phyloP scores from a whole-genome alignment of 2,797 vertebrate species.

The Malacoctenus gilli region DNA sequence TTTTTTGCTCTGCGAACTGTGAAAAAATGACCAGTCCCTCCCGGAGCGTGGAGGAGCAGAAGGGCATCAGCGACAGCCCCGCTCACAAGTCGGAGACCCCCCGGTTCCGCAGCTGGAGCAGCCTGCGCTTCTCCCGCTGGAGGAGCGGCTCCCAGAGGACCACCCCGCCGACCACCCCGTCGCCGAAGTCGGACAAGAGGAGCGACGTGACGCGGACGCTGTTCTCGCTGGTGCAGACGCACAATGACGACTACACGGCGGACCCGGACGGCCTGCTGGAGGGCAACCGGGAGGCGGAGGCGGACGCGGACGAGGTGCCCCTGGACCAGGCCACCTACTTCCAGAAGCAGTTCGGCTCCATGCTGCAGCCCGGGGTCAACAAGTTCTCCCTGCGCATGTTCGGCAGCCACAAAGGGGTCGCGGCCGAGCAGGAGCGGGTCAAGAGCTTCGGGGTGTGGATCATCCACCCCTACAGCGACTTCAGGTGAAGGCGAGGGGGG shows the following conservation, averaged over 20 bases:
- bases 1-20: conserved; percentile 1
- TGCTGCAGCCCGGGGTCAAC: conserved; percentile 94
- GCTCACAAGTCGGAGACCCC: conserved; percentile 51
- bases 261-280: conserved; percentile 72
- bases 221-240: conserved; percentile 71
- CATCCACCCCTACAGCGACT: conserved; percentile 97
- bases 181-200: conserved; percentile 59
- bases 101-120: conserved; percentile 67
- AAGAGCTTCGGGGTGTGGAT: conserved; percentile 93
- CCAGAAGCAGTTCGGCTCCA: conserved; percentile 84
- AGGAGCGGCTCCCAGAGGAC: conserved; percentile 70
- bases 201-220: conserved; percentile 70
- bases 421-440: conserved; percentile 91
- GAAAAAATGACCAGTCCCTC: conserved; percentile 68
- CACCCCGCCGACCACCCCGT: conserved; percentile 63
- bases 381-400: conserved; percentile 98
- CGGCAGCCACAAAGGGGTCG: conserved; percentile 94
- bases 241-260: conserved; percentile 71
- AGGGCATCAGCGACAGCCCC: conserved; percentile 48
- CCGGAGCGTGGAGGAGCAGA: conserved; percentile 53
- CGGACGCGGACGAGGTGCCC: conserved; percentile 41
- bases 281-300: conserved; percentile 44
- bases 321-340: conserved; percentile 76
- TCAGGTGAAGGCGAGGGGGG: conserved; percentile 82
- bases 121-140: conserved; percentile 74